Conservation (phyloP, 2,113 vertebrate species). For the Menura novaehollandiae region DNA sequence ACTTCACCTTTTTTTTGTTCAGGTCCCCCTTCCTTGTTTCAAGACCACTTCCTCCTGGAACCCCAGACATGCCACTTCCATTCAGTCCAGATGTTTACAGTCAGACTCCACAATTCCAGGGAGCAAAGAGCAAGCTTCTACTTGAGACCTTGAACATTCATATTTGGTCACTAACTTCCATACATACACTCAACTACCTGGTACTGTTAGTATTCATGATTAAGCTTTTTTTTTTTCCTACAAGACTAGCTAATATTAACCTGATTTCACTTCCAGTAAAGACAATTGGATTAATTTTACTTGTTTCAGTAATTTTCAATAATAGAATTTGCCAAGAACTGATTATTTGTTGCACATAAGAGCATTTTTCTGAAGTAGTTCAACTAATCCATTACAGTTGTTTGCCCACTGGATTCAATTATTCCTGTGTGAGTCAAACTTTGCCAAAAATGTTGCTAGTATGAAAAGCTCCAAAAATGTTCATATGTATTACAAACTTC, state of each 20-base stretch:
- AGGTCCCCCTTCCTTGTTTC: background rate
- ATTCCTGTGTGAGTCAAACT: background rate
- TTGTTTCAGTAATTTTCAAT: background rate
- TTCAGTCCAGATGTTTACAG: background rate
- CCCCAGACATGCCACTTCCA: background rate
- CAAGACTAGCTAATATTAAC: background rate
- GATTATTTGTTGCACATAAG: background rate
- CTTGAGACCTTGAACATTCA: background rate
- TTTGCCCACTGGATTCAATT: background rate
- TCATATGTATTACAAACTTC: background rate
- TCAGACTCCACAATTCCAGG: background rate
- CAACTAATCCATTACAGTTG: background rate
- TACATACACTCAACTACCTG: background rate
- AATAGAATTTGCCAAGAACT: background rate
- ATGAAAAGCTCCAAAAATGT: background rate
- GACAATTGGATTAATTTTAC: background rate
- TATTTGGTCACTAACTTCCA: background rate
- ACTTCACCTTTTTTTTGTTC: fast-evolving
- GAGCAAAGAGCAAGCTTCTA: background rate
- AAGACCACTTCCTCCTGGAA: background rate
- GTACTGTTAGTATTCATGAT: background rate
- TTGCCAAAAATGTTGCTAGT: background rate
- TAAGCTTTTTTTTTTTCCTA: background rate
- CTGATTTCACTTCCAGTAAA: background rate
- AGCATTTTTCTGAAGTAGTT: background rate